These are phyloP conservation scores for Bufotes viridis DNA, from an alignment of 2,797 vertebrate genomes.

Conservation along the genomic window DNA sequence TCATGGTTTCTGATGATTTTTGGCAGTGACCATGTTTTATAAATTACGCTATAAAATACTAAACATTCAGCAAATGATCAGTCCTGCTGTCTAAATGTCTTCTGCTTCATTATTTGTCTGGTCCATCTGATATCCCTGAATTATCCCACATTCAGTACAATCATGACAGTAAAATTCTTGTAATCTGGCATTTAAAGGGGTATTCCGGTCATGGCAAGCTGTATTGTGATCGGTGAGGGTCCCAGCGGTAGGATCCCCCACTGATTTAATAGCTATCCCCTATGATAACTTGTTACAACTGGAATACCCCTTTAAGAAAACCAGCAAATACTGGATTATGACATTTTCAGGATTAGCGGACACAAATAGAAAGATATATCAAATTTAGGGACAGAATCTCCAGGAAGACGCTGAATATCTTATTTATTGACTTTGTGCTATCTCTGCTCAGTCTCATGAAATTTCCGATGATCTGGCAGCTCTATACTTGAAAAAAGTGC, in stretches of 20 bases:
- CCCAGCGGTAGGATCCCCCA: no score
- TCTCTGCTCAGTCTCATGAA: background rate
- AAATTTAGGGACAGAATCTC: background rate
- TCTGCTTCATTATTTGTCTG: background rate
- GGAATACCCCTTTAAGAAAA: no score
- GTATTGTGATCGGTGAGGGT: no score
- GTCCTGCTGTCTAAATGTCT: background rate
- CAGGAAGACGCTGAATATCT: background rate
- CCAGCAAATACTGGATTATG: background rate
- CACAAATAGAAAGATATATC: background rate
- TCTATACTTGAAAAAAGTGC: background rate
- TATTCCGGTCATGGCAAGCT: no score
- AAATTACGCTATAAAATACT: background rate
- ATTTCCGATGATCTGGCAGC: no score
- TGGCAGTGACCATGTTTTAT: conserved; percentile 23
- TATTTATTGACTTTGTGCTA: background rate
- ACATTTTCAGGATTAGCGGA: background rate
- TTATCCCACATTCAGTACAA: background rate
- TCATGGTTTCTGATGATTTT: background rate
- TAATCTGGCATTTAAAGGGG: no score
- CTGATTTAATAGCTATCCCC: no score
- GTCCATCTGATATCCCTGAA: background rate
- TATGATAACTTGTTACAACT: no score
- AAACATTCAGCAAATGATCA: background rate
- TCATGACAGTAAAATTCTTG: no score